Percentiles rank a stretch among this genome's conserved stretches.
phyloP scores from a whole-genome alignment of 2,113 vertebrate species.

The Arizona elegans region DNA sequence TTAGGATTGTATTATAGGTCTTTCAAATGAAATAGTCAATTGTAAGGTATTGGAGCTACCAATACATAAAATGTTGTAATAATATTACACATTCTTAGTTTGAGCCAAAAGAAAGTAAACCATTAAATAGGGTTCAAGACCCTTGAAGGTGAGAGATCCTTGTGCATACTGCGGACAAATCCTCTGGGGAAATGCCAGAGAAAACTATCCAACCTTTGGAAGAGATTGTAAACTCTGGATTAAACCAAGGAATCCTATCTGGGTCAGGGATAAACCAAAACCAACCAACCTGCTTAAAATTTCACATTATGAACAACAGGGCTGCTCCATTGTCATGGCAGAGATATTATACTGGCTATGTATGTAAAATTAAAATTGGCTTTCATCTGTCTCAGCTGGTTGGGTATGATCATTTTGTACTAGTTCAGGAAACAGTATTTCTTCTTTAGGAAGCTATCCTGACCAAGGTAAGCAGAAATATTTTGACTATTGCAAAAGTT shows the following conservation, averaged over 20 bases:
- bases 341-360: not conserved
- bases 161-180: not conserved
- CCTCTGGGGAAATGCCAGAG: not conserved
- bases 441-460: not conserved
- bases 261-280: not conserved
- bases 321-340: not conserved
- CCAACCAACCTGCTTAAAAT: not conserved
- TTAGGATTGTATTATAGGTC: not conserved
- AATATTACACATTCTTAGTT: not conserved
- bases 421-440: not conserved
- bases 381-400: not conserved
- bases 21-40: not conserved
- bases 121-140: not conserved
- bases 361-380: fast-evolving
- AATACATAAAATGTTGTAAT: not conserved
- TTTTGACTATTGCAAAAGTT: not conserved
- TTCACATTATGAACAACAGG: not conserved
- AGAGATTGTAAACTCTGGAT: not conserved
- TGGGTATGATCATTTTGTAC: not conserved
- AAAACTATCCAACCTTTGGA: not conserved
- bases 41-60: not conserved
- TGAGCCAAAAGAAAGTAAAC: not conserved
- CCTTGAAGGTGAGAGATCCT: not conserved
- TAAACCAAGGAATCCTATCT: not conserved
- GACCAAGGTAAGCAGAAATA: not conserved